A percentile compares a stretch with the other conserved stretches of the same genome.
phyloP scores from a whole-genome alignment of 1,140 invertebrate genomes.

The Drosophila nebulosa region DNA sequence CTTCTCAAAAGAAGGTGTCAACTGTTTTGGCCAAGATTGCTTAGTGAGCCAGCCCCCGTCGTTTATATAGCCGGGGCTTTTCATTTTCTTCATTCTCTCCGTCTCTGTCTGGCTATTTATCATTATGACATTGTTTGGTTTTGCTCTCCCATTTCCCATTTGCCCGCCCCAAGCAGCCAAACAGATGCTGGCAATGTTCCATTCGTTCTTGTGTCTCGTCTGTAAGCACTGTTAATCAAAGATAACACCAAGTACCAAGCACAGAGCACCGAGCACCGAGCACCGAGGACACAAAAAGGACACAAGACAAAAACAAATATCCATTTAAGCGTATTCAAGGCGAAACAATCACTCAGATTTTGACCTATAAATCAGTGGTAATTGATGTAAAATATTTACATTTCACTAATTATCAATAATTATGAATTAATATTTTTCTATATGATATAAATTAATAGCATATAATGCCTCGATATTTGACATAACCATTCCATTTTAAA shows the following conservation, averaged over 20 bases:
- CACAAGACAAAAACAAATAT: slow-evolving; percentile 6
- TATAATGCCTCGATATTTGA: too few relatives aligned
- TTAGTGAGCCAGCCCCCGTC: slow-evolving; percentile 9
- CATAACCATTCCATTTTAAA: too few relatives aligned
- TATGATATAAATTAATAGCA: too few relatives aligned
- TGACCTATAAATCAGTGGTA: not conserved
- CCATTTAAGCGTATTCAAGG: slow-evolving; percentile 15
- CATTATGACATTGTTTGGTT: slow-evolving; percentile 65
- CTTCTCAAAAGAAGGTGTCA: slow-evolving; percentile 55
- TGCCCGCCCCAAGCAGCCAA: slow-evolving; percentile 39
- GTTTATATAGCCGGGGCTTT: slow-evolving; percentile 25
- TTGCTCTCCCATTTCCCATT: slow-evolving; percentile 37
- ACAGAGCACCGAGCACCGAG: too few relatives aligned
- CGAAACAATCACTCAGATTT: slow-evolving; percentile 21
- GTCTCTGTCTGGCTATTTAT: slow-evolving; percentile 54
- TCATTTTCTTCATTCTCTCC: slow-evolving; percentile 11
- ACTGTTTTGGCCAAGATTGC: slow-evolving; percentile 47
- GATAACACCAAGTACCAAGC: slow-evolving; percentile 31
- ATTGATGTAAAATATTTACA: slow-evolving; percentile 1
- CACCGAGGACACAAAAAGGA: not conserved
- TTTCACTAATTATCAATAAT: not conserved
- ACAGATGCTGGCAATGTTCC: slow-evolving; percentile 29
- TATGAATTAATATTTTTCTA: not conserved
- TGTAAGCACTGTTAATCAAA: slow-evolving; percentile 61
- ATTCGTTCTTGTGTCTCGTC: slow-evolving; percentile 9